A percentile compares a stretch with the other conserved stretches of the same genome.
Evolutionary conservation across 2,888 invertebrate species (phyloP).

Genomic region (Cryptops parisi): DNA sequence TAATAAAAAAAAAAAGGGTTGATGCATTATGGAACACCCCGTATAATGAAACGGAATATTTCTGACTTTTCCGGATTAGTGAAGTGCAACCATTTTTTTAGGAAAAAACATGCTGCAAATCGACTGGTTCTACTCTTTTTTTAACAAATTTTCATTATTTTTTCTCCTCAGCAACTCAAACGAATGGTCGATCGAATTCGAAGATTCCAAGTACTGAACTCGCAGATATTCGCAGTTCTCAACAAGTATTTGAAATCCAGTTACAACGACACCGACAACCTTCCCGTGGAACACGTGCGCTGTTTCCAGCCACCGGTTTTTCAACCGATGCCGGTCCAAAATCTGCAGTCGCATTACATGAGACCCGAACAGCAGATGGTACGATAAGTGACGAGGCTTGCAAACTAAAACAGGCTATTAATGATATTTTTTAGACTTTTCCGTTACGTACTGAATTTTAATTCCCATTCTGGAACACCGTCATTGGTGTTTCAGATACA

Average conservation of each 20-base stretch:
- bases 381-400: constrained; percentile 15
- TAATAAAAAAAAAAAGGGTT: too few relatives aligned
- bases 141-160: constrained; percentile 15
- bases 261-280: constrained; percentile 53
- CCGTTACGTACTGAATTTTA: too few relatives aligned
- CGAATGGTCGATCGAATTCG: constrained; percentile 95
- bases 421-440: too few relatives aligned
- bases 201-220: constrained; percentile 94
- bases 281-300: constrained; percentile 85
- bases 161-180: constrained; percentile 59
- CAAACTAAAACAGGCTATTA: too few relatives aligned
- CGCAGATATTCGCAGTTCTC: constrained; percentile 89
- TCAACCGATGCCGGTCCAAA: constrained; percentile 43
- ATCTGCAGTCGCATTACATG: constrained; percentile 41
- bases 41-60: too few relatives aligned
- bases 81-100: too few relatives aligned
- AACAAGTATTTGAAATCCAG: constrained; percentile 85
- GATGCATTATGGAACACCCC: too few relatives aligned
- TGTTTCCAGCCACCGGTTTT: constrained; percentile 93
- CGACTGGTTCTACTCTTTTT: background rate
- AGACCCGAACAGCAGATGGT: constrained; percentile 34
- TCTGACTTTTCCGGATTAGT: too few relatives aligned
- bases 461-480: too few relatives aligned
- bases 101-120: background rate
- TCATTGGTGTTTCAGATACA: too few relatives aligned